phyloP scores from a whole-genome alignment of 2,113 vertebrate species.

The Oreotrochilus melanogaster region DNA sequence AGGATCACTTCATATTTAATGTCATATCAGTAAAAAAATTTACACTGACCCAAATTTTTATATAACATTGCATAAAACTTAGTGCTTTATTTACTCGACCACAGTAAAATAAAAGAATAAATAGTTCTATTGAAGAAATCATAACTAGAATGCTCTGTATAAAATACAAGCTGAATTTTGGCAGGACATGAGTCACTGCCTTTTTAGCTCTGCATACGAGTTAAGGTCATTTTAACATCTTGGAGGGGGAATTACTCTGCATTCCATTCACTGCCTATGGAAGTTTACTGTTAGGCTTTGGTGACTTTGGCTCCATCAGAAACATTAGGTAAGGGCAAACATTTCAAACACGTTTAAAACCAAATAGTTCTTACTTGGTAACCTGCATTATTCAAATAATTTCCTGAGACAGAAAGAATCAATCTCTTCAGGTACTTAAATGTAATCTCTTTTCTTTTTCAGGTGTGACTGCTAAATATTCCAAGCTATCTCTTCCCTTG shows the following conservation, averaged over 20 bases:
- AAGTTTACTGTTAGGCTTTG: not conserved
- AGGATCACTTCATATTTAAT: not conserved
- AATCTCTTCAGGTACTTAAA: not conserved
- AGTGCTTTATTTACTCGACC: not conserved
- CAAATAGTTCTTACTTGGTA: not conserved
- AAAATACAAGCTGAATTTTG: not conserved
- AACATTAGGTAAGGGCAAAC: not conserved
- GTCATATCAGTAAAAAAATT: not conserved
- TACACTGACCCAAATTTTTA: not conserved
- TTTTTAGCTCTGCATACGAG: not conserved
- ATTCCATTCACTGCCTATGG: not conserved
- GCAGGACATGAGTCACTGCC: not conserved
- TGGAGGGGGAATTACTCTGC: not conserved
- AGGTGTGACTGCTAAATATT: not conserved
- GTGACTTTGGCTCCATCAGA: not conserved
- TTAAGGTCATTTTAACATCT: not conserved
- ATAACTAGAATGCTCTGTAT: not conserved
- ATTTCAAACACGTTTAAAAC: not conserved
- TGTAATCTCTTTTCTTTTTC: not conserved
- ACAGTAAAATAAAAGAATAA: not conserved
- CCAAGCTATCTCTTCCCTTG: not conserved
- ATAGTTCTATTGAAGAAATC: not conserved
- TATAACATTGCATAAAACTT: not conserved
- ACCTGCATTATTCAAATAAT: not conserved
- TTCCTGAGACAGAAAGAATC: not conserved